Evolutionary conservation across 2,113 vertebrate species (phyloP), one percentile per base, ranked within the genome.

Genomic region (Tragulus kanchil): DNA sequence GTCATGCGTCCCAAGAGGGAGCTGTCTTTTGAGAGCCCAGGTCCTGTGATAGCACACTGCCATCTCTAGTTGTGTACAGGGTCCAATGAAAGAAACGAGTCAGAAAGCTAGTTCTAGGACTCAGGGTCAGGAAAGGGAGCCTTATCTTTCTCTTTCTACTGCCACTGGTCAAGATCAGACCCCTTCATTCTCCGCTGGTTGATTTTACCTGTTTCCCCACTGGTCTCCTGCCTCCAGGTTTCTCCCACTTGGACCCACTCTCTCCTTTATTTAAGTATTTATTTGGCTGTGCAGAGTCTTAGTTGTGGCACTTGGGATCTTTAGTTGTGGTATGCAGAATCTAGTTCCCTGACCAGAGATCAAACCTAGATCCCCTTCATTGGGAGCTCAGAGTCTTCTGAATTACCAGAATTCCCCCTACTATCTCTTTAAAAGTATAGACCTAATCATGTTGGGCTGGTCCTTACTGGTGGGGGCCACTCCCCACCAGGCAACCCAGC

Each of bases 91-190:
- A 12, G 25, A 90, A 81, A 83, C 50, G 86, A 97, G 36, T 82
- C 67, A 84, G 83, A 94, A 61, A 42, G 45, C 25, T 45, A 85
- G 89, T 52, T 89, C 45, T 95, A 54, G 79, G 88, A 58, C 23
- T 85, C 58, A 9, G 36, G 31, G 8, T 56, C 36, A 77, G 69
- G 67, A 65, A 94, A 75, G n/a, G 36, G 31, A 87, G 26, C 13
- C 11, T 19, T 64, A 1, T 15, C 62, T 67, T 94, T 92, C 31
- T 84, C 52, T 94, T 93, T 54, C 93, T 90, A 52, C 17, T 92
- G 52, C 48, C 56, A 8, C 56, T 79, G 56, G 31, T 90, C 48
- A 59, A 58, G 16, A 69, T 75, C 52, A 61, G 77, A 85, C 14
- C 14, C 85, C 58, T 36, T 67, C 21, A 13, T 59, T 62, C 56